These are phyloP conservation scores for Hippocampus guttulatus DNA, from an alignment of 2,113 vertebrate species.

Conservation along the genomic window DNA sequence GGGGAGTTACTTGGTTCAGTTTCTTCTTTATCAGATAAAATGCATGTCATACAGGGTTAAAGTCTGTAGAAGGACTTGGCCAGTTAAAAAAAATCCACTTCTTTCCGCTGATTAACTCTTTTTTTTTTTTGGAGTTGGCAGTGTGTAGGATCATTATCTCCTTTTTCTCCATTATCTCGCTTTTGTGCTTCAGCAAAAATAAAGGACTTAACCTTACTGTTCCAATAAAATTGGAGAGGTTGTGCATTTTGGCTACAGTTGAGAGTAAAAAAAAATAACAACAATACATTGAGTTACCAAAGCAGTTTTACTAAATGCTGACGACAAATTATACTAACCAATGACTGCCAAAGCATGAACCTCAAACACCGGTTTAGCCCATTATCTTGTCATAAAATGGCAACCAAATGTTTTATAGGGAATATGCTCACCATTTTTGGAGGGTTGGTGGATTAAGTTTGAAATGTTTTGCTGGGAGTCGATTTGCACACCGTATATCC, in stretches of 20 bases:
- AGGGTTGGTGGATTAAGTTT: neutral
- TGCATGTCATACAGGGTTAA: neutral
- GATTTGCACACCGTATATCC: neutral
- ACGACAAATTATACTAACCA: neutral
- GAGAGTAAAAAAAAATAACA: neutral
- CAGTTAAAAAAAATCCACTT: neutral
- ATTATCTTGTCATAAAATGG: constrained; percentile 2
- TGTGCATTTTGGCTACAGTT: neutral
- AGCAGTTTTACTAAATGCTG: neutral
- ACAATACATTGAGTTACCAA: neutral
- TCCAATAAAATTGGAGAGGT: too few species aligned
- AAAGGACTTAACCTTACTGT: neutral
- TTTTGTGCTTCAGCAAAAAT: neutral
- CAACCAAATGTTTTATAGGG: neutral
- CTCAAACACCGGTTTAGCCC: neutral
- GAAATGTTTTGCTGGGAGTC: neutral
- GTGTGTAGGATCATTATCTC: neutral
- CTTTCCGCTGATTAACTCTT: neutral
- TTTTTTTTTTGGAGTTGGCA: neutral
- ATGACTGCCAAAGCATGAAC: constrained; percentile 1
- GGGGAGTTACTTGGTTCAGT: neutral
- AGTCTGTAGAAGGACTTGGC: neutral
- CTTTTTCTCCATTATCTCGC: neutral
- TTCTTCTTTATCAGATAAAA: neutral
- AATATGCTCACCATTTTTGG: neutral